Percentiles rank a stretch among this genome's conserved stretches.
These are phyloP conservation scores for Dascyllus trimaculatus DNA, from an alignment of 2,113 vertebrate species.

Conservation along the genomic window DNA sequence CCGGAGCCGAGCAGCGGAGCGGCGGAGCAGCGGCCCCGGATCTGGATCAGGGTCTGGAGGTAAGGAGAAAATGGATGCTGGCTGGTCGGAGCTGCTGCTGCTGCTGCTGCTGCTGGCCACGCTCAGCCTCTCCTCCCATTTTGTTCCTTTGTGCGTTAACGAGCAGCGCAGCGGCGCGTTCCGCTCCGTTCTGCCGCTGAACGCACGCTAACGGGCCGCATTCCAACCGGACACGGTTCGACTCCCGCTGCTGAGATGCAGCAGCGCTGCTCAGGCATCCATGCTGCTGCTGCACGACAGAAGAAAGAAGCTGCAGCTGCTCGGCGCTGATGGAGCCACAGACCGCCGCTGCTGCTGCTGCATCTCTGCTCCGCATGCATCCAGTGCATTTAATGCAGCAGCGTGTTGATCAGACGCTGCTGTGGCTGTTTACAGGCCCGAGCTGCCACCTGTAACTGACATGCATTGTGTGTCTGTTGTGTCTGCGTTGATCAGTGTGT, in stretches of 20 bases:
- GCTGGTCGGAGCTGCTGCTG: constrained; percentile 69
- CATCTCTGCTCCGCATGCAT: too few species aligned
- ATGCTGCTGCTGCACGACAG: constrained; percentile 62
- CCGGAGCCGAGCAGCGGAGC: neutral
- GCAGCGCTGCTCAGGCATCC: constrained; percentile 59
- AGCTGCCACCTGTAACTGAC: constrained; percentile 82
- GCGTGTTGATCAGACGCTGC: neutral
- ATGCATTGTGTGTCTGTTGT: constrained; percentile 45
- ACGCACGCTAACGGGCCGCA: constrained; percentile 72
- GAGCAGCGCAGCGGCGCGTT: constrained; percentile 68
- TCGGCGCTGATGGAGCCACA: too few species aligned
- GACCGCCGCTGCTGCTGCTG: too few species aligned
- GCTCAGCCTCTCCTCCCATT: constrained; percentile 69
- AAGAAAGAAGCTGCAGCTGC: too few species aligned
- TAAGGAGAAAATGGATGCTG: constrained; percentile 86
- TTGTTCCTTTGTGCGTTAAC: constrained; percentile 79
- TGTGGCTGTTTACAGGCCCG: constrained; percentile 43
- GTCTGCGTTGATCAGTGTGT: too few species aligned
- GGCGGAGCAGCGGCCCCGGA: too few species aligned
- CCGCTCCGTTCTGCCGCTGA: constrained; percentile 68
- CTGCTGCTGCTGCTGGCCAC: constrained; percentile 70
- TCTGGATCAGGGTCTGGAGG: constrained; percentile 81
- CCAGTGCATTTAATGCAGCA: too few species aligned
- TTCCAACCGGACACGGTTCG: constrained; percentile 54
- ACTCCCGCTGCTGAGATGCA: neutral